Evolutionary conservation across 2,113 vertebrate species (phyloP), one percentile per base, ranked within the genome.

Genomic region (Paradoxurus hermaphroditus): DNA sequence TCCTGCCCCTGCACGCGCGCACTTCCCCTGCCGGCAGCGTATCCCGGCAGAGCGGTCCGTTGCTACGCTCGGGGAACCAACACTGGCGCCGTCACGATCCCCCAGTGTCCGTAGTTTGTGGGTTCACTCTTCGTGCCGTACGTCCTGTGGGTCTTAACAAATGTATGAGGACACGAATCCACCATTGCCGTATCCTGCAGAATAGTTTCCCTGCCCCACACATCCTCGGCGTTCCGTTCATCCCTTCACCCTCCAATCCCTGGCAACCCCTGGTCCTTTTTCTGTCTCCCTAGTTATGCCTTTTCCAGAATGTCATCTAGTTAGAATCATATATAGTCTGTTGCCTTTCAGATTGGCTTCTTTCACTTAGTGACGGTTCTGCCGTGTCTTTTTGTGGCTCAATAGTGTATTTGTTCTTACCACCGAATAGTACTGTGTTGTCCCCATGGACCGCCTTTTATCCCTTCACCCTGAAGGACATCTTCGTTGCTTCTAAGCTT

Each of bases 111-210:
- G 0, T 15, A 8, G 75, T 49, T 34, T 12, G 1, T 19, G 41
- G 9, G 2, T 21, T n/a, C 72, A 14, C 62, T 46, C 39, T 62
- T 39, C 25, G 19, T 4, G 27, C 12, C 34, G 34, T 16, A 0
- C 16, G 1, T 41, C 41, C 27, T 8, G 8, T n/a, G 39, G 51
- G 13, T 72, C 53, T 21, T 16, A 53, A 29, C 90, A 72, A 8
- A 13, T 4, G 5, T 23, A 1, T 23, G 3, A 2, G 27, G 79
- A 2, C 16, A 0, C 1, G 29, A 6, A 23, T 0, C 41, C n/a
- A 3, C 39, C 46, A 5, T 19, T 31, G 1, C 5, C 6, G 21
- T 13, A 7, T 62, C 53, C 10, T 1, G 13, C 5, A 3, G 31
- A 44, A 11, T 3, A 7, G 21, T 8, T n/a, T 31, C 51, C 14